Conservation (phyloP, 2,888 invertebrate species). For the Brachyopa scutellaris region DNA sequence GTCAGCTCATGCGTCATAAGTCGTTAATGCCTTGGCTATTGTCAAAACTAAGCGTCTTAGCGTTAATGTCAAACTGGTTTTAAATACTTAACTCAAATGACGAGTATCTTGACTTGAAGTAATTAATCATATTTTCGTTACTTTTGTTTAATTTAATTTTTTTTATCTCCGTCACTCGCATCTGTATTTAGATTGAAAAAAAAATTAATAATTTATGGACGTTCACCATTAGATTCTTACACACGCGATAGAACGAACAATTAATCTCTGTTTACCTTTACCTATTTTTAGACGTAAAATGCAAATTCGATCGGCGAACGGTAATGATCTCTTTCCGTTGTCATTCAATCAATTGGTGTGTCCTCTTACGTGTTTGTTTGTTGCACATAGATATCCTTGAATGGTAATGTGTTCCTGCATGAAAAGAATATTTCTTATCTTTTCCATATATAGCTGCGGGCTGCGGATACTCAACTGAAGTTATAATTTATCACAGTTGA, state of each 20-base stretch:
- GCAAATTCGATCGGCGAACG: slow-evolving; percentile 34
- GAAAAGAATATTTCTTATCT: slow-evolving; percentile 10
- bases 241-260: slow-evolving; percentile 10
- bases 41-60: too few species aligned
- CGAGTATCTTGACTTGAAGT: too few species aligned
- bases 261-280: slow-evolving; percentile 48
- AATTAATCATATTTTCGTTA: background rate
- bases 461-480: slow-evolving; percentile 45
- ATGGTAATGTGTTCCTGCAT: slow-evolving; percentile 45
- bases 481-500: slow-evolving; percentile 62
- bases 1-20: too few species aligned
- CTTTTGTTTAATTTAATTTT: background rate
- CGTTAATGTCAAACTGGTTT: background rate
- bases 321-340: slow-evolving; percentile 54
- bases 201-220: slow-evolving; percentile 2
- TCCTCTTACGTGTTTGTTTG: slow-evolving; percentile 2
- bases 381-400: slow-evolving; percentile 26
- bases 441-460: slow-evolving; percentile 25
- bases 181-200: background rate
- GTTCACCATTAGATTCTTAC: too few species aligned
- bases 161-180: background rate
- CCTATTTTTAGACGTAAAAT: slow-evolving; percentile 33
- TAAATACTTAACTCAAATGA: background rate
- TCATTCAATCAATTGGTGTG: slow-evolving; percentile 40
- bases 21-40: too few species aligned